phyloP scores from a whole-genome alignment of 2,888 invertebrate genomes.

The Agapostemon virescens region DNA sequence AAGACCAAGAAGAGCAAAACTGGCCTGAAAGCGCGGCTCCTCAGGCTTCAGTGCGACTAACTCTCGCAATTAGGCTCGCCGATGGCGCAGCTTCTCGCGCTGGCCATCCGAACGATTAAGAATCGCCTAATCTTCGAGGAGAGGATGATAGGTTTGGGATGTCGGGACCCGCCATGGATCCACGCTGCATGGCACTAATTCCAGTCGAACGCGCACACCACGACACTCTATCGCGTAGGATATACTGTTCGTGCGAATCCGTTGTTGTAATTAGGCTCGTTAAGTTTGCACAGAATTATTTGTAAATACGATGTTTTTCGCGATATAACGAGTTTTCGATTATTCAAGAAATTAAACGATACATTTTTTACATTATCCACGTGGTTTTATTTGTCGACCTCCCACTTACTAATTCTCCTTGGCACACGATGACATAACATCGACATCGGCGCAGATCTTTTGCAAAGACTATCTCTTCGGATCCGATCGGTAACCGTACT shows the following conservation, averaged over 20 bases:
- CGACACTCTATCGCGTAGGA: conserved; percentile 27
- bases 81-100: no score
- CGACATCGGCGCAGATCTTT: no score
- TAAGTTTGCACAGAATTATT: conserved; percentile 43
- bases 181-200: conserved; percentile 37
- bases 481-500: no score
- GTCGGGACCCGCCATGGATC: no score
- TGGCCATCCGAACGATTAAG: not conserved
- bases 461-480: no score
- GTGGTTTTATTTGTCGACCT: fast-evolving
- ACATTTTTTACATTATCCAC: conserved; percentile 41
- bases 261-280: conserved; percentile 47
- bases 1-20: conserved; percentile 82
- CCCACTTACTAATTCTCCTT: no score
- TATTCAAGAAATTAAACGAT: conserved; percentile 38
- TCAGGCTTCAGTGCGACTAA: conserved; percentile 79
- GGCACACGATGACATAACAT: no score
- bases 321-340: conserved; percentile 20
- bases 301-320: conserved; percentile 42
- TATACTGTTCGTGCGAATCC: conserved; percentile 23
- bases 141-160: no score
- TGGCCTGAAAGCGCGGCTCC: conserved; percentile 85
- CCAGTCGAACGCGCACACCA: conserved; percentile 9
- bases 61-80: no score
- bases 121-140: conserved; percentile 31